Conservation (phyloP, 2,797 vertebrate genomes). For the Acanthopagrus latus region DNA sequence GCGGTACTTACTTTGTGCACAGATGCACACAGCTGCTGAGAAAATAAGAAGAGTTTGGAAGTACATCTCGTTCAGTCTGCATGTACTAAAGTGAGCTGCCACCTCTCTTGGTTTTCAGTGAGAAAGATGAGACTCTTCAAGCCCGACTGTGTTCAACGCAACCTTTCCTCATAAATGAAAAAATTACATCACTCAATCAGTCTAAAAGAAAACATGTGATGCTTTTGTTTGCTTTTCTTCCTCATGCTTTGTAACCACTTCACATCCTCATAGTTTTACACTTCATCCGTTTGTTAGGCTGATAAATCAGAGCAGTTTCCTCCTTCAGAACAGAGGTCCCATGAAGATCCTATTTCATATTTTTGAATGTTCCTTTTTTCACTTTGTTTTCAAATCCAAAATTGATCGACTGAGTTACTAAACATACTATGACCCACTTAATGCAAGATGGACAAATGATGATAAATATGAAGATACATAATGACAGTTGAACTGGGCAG, state of each 20-base stretch:
- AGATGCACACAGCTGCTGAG: conserved; percentile 15
- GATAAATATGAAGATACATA: neutral
- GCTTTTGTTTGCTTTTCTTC: neutral
- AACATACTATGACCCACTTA: no score
- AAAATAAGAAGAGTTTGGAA: conserved; percentile 9
- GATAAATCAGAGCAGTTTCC: neutral
- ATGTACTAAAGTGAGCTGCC: neutral
- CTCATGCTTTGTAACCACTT: neutral
- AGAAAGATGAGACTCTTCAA: neutral
- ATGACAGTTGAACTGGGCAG: no score
- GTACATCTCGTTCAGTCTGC: neutral
- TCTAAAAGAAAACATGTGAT: neutral
- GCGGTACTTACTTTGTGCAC: conserved; percentile 25
- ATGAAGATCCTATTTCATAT: neutral
- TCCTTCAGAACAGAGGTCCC: neutral
- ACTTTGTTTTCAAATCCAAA: neutral
- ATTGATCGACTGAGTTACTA: neutral
- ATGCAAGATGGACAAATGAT: neutral
- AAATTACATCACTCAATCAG: neutral
- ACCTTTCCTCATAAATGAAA: neutral
- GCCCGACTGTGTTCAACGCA: neutral
- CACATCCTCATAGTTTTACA: neutral
- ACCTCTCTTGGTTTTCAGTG: neutral
- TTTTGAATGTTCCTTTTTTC: neutral
- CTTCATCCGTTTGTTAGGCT: neutral